Evolutionary conservation across 2,113 vertebrate species (phyloP), one percentile per base, ranked within the genome.

Genomic region (Phaethornis superciliosus): DNA sequence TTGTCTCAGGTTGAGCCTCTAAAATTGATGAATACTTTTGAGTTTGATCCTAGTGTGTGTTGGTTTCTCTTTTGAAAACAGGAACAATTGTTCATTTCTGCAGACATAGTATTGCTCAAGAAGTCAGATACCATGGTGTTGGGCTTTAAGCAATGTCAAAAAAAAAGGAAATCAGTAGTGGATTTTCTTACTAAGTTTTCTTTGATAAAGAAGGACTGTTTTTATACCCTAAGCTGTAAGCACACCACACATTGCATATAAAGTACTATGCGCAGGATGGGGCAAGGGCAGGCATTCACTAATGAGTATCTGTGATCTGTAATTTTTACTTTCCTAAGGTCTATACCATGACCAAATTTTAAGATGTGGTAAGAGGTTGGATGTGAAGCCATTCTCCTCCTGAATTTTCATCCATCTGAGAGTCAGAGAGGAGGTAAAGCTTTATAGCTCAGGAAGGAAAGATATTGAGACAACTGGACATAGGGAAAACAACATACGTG

Each of bases 221-320:
- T 15, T 40, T 59, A 46, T 10, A 32, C 10, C 17, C 19, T 26
- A 4, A 11, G 46, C 51, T 54, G 26, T 35, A 60, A 68, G 40
- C 27, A 35, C 16, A 8, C 13, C 0, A 3, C 16, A 18, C 4
- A 3, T 23, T 42, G 62, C 5, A 2, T 23, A 33, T 75, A 35
- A 37, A 18, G 22, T 30, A 49, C 64, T 80, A 20, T 64, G 23
- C 9, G 19, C 37, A 59, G 30, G n/a, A 37, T 49, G 12, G 10
- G 30, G 14, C 65, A 63, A 60, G 18, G 42, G 42, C 68, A 32
- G 78, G 28, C 3, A 0, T 55, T 72, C 20, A 8, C 15, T 59
- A 14, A 23, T 19, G 30, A 40, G 16, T 79, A 7, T 46, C 55
- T 37, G 4, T 52, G 42, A 90, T n/a, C 35, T 47, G 49, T 63